Percentiles rank a stretch among this genome's conserved stretches.
Conservation (phyloP, 1,140 invertebrate species). For the Scaptomyza hsui region DNA sequence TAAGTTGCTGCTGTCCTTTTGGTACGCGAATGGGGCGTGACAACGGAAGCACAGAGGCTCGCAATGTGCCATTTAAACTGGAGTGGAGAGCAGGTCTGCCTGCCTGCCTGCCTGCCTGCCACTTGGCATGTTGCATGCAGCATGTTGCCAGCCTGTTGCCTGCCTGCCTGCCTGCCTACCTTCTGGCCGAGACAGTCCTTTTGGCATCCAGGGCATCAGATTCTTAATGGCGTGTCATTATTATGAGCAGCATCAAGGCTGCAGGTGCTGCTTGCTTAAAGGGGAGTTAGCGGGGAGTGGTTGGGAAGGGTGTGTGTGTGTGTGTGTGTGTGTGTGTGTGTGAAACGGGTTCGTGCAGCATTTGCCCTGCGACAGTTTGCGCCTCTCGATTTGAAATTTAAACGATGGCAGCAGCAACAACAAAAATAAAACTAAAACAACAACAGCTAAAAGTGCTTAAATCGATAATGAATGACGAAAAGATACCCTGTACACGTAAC, state of each 20-base stretch:
- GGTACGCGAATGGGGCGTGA: constrained; percentile 56
- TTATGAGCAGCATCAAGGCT: constrained; percentile 66
- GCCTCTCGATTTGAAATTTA: constrained; percentile 77
- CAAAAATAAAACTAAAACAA: constrained; percentile 34
- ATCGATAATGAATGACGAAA: neutral
- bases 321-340: neutral
- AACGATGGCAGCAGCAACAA: constrained; percentile 63
- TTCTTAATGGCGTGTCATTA: constrained; percentile 81
- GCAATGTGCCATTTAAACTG: constrained; percentile 78
- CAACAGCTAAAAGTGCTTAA: neutral
- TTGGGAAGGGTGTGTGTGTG: neutral
- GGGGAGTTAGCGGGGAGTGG: neutral
- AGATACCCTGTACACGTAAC: no score
- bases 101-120: neutral
- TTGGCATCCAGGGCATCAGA: constrained; percentile 40
- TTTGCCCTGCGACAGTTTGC: constrained; percentile 75
- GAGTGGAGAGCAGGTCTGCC: constrained; percentile 34
- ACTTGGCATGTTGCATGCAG: constrained; percentile 4
- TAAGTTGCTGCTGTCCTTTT: constrained; percentile 12
- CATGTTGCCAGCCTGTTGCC: constrained; percentile 13
- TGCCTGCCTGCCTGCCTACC: neutral
- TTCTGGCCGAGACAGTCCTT: constrained; percentile 10
- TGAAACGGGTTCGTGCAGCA: constrained; percentile 55
- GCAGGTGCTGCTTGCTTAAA: constrained; percentile 26
- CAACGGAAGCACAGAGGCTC: constrained; percentile 69